These are phyloP conservation scores for Apogon hyalosoma DNA, from an alignment of 2,797 vertebrate species.

Conservation along the genomic window DNA sequence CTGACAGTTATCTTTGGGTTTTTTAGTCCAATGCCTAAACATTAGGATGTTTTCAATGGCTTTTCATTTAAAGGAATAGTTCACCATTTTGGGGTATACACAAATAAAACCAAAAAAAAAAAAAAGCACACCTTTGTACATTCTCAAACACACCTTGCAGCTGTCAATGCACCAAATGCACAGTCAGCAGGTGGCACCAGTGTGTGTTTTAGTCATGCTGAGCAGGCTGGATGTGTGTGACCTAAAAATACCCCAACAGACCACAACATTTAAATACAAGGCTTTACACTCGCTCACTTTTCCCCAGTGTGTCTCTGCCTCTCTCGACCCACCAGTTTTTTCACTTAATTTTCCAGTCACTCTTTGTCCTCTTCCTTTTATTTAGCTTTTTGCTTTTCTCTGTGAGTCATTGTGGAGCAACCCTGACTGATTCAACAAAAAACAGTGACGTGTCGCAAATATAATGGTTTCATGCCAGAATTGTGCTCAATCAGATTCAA, in stretches of 20 bases:
- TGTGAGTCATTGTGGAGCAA: no score
- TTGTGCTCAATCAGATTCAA: neutral
- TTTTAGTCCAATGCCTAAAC: neutral
- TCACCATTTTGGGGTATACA: neutral
- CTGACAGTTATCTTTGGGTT: neutral
- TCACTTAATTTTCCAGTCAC: neutral
- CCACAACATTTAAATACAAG: constrained; percentile 34
- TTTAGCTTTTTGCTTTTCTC: neutral
- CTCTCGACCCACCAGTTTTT: neutral
- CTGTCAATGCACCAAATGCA: constrained; percentile 49
- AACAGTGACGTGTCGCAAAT: constrained; percentile 17
- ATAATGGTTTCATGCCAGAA: constrained; percentile 4
- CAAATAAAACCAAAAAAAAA: no score
- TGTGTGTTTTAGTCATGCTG: constrained; percentile 45
- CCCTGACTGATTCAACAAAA: constrained; percentile 3
- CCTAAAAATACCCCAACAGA: constrained; percentile 67
- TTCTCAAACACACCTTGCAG: constrained; percentile 34
- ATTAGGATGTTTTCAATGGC: neutral
- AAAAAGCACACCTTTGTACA: constrained; percentile 1
- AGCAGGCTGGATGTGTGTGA: constrained; percentile 57
- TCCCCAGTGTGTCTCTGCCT: neutral
- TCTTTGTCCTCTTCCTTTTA: neutral
- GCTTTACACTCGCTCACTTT: constrained; percentile 10
- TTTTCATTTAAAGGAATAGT: neutral
- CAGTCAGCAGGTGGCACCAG: constrained; percentile 68